Base-by-base conservation (phyloP, 2,797 vertebrate species). In the Lagodon rhomboides region DNA sequence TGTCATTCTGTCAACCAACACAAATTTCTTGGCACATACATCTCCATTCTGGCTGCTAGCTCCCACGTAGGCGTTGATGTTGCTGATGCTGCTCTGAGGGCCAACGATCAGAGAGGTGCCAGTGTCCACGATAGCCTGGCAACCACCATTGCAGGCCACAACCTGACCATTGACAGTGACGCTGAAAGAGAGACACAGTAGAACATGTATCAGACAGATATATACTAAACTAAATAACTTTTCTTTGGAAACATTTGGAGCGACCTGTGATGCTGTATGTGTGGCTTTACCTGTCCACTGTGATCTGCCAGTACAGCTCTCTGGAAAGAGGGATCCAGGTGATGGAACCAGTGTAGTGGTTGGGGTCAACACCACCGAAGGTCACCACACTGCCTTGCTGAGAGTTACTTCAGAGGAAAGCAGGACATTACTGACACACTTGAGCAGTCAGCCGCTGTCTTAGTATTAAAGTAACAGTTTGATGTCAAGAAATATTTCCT, bases 271-370 rank as follows among this genome's bases (percentile, higher is more conserved):
- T 43, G 49, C 5, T 51, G 23, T 17, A 1, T 66, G 16, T 1
- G 0, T 25, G 12, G 18, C n/a, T 63, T 74, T 80, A 92, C 89
- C 90, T 91, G 62, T 83, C 75, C 51, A 92, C 74, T 41, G 79
- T 86, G 76, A 92, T 90, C 86, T 93, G 80, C 82, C 92, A 93
- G 77, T 92, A 93, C 68, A 85, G 70, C 51, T 92, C 38, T 5
- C 16, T 87, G 47, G 90, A 89, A 60, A 92, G 81, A 8, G 89
- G 92, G 55, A 93, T 86, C 90, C 92, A 93, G 63, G 71, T 17
- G 64, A 93, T 89, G 30, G 66, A 0, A 20, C 88, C 90, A 1
- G 3, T n/a, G 76, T 89, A 93, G 66, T 91, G 77, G 63, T 54
- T 88, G 47, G 74, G 43, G 70, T 91, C 83, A 49, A 72, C 1